These are phyloP conservation scores for Bombus cullumanus DNA, from an alignment of 1,140 invertebrate genomes.

Conservation along the genomic window DNA sequence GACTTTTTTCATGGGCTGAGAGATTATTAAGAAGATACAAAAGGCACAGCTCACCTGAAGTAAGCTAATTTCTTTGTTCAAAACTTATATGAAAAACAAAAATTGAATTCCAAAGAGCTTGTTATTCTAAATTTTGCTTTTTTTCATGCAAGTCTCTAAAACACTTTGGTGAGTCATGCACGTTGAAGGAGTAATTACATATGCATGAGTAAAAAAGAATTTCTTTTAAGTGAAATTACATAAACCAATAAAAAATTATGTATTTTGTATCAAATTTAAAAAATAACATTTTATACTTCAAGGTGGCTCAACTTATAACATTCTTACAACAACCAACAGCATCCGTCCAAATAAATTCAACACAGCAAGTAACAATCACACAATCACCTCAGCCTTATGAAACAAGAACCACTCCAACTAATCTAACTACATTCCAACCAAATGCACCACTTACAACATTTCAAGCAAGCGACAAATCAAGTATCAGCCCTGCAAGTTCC, in stretches of 20 bases:
- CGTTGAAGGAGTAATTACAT: neutral
- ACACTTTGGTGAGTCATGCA: slow-evolving; percentile 77
- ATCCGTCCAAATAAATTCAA: slow-evolving; percentile 60
- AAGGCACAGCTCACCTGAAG: slow-evolving; percentile 84
- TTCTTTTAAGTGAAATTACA: neutral
- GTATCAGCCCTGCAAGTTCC: slow-evolving; percentile 78
- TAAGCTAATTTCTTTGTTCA: slow-evolving; percentile 64
- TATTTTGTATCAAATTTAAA: neutral
- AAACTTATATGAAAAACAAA: slow-evolving; percentile 15
- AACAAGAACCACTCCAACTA: slow-evolving; percentile 74
- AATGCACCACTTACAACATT: slow-evolving; percentile 78
- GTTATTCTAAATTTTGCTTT: slow-evolving; percentile 54
- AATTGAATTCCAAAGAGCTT: neutral
- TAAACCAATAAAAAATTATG: neutral
- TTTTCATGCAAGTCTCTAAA: slow-evolving; percentile 79
- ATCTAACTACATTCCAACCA: slow-evolving; percentile 80
- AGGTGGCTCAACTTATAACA: slow-evolving; percentile 86
- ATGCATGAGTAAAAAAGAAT: neutral
- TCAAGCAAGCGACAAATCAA: slow-evolving; percentile 80
- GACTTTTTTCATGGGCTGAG: slow-evolving; percentile 89
- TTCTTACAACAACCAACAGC: slow-evolving; percentile 85
- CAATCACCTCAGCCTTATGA: slow-evolving; percentile 70
- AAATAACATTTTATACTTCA: slow-evolving; percentile 54
- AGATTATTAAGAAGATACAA: slow-evolving; percentile 88
- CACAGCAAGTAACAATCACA: slow-evolving; percentile 68